Conservation (phyloP, 2,113 vertebrate genomes). For the Rattus rattus region DNA sequence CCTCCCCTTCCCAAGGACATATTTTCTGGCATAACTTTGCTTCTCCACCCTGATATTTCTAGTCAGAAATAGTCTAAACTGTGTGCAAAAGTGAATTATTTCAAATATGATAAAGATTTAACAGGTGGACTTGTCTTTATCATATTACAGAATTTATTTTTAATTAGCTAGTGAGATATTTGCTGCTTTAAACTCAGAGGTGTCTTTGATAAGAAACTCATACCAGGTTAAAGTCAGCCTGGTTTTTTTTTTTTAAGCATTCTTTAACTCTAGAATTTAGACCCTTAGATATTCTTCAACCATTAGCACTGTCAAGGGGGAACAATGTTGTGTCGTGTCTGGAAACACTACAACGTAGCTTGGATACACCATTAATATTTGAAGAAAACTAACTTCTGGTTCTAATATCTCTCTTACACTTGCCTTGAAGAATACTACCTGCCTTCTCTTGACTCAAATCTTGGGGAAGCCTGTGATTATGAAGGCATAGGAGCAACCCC, state of each 20-base stretch:
- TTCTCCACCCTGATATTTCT: neutral
- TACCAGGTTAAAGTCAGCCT: neutral
- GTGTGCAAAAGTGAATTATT: neutral
- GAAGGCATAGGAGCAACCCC: too few relatives aligned
- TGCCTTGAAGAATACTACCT: neutral
- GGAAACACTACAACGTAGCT: neutral
- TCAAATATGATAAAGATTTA: neutral
- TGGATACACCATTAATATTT: neutral
- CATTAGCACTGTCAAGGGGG: neutral
- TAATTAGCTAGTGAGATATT: neutral
- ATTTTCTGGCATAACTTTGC: neutral
- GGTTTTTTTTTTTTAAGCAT: neutral
- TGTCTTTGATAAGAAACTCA: conserved; percentile 41
- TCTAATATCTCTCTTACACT: neutral
- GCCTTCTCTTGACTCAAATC: neutral
- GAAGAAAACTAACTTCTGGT: neutral
- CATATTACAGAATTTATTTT: neutral
- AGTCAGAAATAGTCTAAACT: neutral
- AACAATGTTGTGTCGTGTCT: neutral
- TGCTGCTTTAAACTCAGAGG: neutral
- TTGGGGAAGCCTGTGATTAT: neutral
- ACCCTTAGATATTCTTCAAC: neutral
- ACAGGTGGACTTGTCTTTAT: neutral
- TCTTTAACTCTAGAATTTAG: neutral
- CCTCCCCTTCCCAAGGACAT: neutral